Base-by-base conservation (phyloP, 2,797 vertebrate species). In the Craterocephalus amniculus region DNA sequence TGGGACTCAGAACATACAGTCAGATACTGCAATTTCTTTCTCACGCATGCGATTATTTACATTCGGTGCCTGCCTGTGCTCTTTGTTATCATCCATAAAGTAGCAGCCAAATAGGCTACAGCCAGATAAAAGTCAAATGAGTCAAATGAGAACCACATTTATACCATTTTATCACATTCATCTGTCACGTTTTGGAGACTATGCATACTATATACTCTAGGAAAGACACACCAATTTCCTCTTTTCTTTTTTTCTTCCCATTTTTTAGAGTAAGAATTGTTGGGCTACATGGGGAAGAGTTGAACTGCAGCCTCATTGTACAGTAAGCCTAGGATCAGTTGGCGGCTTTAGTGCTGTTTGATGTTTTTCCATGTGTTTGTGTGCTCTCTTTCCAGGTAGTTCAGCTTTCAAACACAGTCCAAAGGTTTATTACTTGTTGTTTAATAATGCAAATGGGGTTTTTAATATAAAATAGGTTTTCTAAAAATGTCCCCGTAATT, bases 61-160 rank as follows among this genome's bases (percentile, higher is more conserved):
- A 13, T 61, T 26, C 31, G 26, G 22, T 40, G 0, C 55, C 18
- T 34, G 29, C 7, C 1, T 36, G 35, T 3, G 13, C 35, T 45
- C 55, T 48, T 60, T 60, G 45, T 31, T 48, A 18, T 7, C 26
- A 11, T 48, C 49, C 32, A 36, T 54, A 27, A 59, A 40, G 35
- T 48, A 31, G 7, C 49, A 38, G 31, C 48, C 12, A 76, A 32
- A 76, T 35, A 43, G 13, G n/a, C n/a, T n/a, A n/a, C n/a, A 67
- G 29, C 31, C 58, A 52, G 49, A 38, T 35, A 29, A 6, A 35
- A 27, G 48, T 48, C 0, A 76, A 64, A 61, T 51, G 27, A 55
- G n/a, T n/a, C n/a, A n/a, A n/a, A n/a, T n/a, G n/a, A n/a, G n/a
- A n/a, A n/a, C n/a, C n/a, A n/a, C n/a, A n/a, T n/a, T 49, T 54